These are phyloP conservation scores for Notarius quadriscutis DNA, from an alignment of 2,113 vertebrate species.

Conservation along the genomic window DNA sequence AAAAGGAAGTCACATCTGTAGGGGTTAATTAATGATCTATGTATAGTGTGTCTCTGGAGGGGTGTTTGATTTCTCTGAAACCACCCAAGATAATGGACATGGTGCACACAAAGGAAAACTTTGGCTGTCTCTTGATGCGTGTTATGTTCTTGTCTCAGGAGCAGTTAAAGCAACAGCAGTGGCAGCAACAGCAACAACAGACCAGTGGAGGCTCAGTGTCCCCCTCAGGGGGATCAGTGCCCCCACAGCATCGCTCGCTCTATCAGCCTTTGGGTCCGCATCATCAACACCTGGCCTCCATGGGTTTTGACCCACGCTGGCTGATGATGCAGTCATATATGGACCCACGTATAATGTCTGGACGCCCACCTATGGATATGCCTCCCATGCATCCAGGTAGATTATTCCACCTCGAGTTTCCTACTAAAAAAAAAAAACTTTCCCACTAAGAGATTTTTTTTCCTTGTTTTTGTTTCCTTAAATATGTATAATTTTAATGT, in stretches of 20 bases:
- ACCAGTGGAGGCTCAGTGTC: constrained; percentile 82
- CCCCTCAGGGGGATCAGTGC: constrained; percentile 80
- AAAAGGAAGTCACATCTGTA: neutral
- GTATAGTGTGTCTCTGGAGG: neutral
- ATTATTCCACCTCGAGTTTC: neutral
- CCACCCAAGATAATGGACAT: neutral
- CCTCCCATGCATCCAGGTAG: constrained; percentile 84
- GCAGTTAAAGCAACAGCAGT: constrained; percentile 92
- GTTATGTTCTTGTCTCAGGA: constrained; percentile 73
- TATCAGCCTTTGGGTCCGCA: constrained; percentile 93
- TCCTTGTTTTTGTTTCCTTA: neutral
- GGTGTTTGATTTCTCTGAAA: neutral
- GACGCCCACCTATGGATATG: constrained; percentile 89
- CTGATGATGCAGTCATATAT: constrained; percentile 99
- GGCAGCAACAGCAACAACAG: constrained; percentile 82
- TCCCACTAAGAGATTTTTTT: neutral
- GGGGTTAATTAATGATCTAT: neutral
- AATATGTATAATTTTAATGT: neutral
- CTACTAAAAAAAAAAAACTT: neutral
- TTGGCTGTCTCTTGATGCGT: neutral
- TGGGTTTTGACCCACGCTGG: constrained; percentile 98
- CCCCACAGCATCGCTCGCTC: constrained; percentile 88
- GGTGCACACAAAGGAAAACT: neutral
- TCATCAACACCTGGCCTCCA: constrained; percentile 91
- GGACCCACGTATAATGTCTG: constrained; percentile 96